Percentiles rank a stretch among this genome's conserved stretches.
Conservation (phyloP, 2,888 invertebrate species). For the Drosophila setosimentum region DNA sequence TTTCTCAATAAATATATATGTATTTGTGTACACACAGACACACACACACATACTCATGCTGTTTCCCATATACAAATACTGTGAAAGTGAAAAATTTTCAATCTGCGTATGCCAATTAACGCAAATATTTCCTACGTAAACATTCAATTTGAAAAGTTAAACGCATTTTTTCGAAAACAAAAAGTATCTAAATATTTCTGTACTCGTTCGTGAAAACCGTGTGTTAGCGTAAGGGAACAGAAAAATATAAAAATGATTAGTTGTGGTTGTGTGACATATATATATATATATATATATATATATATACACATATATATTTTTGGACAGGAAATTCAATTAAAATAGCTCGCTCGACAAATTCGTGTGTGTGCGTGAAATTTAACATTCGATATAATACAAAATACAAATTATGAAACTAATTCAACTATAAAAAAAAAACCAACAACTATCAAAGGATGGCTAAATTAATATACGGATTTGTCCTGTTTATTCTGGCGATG, state of each 20-base stretch:
- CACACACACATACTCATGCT: conserved; percentile 38
- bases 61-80: conserved; percentile 29
- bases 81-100: conserved; percentile 77
- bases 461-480: conserved; percentile 3
- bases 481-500: conserved; percentile 32
- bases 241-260: conserved; percentile 50
- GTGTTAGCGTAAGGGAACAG: conserved; percentile 31
- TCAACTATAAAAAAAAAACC: not conserved
- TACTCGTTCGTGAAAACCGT: conserved; percentile 46
- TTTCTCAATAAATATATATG: conserved; percentile 56
- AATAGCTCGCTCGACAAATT: conserved; percentile 4
- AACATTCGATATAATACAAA: conserved; percentile 18
- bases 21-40: conserved; percentile 42
- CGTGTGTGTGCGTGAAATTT: conserved; percentile 33
- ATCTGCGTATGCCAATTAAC: conserved; percentile 66
- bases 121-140: conserved; percentile 21
- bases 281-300: conserved; percentile 3
- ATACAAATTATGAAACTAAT: conserved; percentile 1
- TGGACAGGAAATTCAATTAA: conserved; percentile 56
- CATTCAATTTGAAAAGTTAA: conserved; percentile 2
- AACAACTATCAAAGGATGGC: not conserved
- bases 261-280: conserved; percentile 49
- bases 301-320: conserved; percentile 12
- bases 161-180: conserved; percentile 6
- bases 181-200: conserved; percentile 35